Evolutionary conservation across 1,140 invertebrate genomes (phyloP).

Genomic region (Alviniconcha marisindica): DNA sequence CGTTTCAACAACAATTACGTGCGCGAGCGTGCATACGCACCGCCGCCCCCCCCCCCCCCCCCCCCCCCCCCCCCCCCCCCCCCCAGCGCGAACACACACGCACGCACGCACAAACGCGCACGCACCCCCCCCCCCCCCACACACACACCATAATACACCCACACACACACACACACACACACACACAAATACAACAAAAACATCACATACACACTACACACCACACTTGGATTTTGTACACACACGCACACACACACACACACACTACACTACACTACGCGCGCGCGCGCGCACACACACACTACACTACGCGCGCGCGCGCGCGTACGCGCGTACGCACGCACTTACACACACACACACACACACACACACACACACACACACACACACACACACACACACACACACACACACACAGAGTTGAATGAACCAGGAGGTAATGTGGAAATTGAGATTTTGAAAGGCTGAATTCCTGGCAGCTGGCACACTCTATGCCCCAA

Average conservation of each 20-base stretch:
- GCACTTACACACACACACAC: background rate
- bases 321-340: background rate
- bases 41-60: too few species aligned
- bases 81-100: too few species aligned
- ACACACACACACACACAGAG: background rate
- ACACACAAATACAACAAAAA: background rate
- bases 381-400: background rate
- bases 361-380: background rate
- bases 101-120: too few species aligned
- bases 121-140: too few species aligned
- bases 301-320: background rate
- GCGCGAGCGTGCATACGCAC: too few species aligned
- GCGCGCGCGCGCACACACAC: background rate
- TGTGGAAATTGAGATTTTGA: background rate
- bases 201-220: background rate
- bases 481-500: background rate
- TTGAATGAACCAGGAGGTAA: background rate
- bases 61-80: too few species aligned
- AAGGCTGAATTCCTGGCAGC: background rate
- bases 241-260: background rate
- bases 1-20: too few species aligned
- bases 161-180: too few species aligned
- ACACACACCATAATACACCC: too few species aligned
- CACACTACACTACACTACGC: background rate
- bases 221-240: background rate